phyloP scores from a whole-genome alignment of 1,140 invertebrate species.

The Drosophila kohkoa region DNA sequence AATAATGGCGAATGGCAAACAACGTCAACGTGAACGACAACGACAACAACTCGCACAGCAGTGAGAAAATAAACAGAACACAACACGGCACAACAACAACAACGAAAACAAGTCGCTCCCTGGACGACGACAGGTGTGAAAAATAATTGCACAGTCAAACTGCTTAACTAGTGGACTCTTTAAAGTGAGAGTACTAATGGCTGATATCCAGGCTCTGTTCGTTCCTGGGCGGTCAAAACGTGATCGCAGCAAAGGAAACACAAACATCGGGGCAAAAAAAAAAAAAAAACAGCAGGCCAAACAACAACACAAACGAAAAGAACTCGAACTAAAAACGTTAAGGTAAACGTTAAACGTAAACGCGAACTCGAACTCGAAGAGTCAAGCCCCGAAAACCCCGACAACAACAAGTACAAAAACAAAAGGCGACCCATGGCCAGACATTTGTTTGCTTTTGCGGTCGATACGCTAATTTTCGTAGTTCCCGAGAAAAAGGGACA shows the following conservation, averaged over 20 bases:
- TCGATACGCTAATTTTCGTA: conserved; percentile 82
- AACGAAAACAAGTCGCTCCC: conserved; percentile 32
- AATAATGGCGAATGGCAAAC: conserved; percentile 57
- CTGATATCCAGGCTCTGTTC: conserved; percentile 37
- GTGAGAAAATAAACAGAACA: conserved; percentile 73
- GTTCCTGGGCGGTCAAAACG: conserved; percentile 50
- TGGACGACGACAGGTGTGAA: conserved; percentile 61
- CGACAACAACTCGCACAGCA: conserved; percentile 57
- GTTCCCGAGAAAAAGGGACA: conserved; percentile 71
- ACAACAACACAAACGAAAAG: conserved; percentile 6
- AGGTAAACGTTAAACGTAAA: background rate
- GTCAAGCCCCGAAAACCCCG: conserved; percentile 13
- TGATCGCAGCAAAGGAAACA: conserved; percentile 50
- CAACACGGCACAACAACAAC: conserved; percentile 42
- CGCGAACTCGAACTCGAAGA: conserved; percentile 1
- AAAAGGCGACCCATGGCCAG: conserved; percentile 27
- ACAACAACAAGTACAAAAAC: background rate
- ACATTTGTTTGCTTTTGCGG: conserved; percentile 76
- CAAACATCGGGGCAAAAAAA: background rate
- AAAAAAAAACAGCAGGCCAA: conserved; percentile 31
- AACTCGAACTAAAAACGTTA: background rate
- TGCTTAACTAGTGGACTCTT: conserved; percentile 16
- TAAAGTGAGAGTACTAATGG: conserved; percentile 50
- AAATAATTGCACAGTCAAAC: conserved; percentile 56
- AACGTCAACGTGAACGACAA: background rate